These are phyloP conservation scores for Siderastrea siderea DNA, from an alignment of 92 coral and sea anemone genomes.

Conservation along the genomic window DNA sequence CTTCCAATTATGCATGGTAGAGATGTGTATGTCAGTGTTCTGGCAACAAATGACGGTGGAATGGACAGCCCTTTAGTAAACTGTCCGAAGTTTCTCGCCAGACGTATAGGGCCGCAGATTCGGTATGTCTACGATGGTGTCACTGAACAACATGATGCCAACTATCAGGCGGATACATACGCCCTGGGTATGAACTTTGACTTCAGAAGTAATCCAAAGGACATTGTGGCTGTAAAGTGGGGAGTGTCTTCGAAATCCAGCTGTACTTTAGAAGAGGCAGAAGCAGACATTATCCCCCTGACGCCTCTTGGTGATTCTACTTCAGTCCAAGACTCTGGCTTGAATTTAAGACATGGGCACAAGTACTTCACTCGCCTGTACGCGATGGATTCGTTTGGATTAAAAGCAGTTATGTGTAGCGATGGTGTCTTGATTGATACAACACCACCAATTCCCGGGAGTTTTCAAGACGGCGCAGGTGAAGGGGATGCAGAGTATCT, in stretches of 20 bases:
- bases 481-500: constrained; percentile 67
- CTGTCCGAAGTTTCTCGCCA: constrained; percentile 83
- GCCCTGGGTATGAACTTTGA: constrained; percentile 87
- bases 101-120: constrained; percentile 79
- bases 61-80: constrained; percentile 80
- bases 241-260: constrained; percentile 79
- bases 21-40: constrained; percentile 78
- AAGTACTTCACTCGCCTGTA: constrained; percentile 88
- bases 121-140: constrained; percentile 88
- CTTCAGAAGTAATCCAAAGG: constrained; percentile 52
- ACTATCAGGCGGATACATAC: constrained; percentile 82
- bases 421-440: constrained; percentile 90
- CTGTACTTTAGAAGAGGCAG: constrained; percentile 82
- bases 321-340: constrained; percentile 84
- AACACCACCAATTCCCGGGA: constrained; percentile 86
- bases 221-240: constrained; percentile 82
- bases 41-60: constrained; percentile 90
- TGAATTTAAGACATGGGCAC: constrained; percentile 74
- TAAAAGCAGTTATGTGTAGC: constrained; percentile 91
- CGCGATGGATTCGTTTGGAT: constrained; percentile 82
- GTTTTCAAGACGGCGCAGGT: constrained; percentile 77
- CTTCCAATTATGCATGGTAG: constrained; percentile 86
- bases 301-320: constrained; percentile 85
- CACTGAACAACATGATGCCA: constrained; percentile 58
- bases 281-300: constrained; percentile 80